These are phyloP conservation scores for Phoxinus dragarum DNA, from an alignment of 2,797 vertebrate species.

Conservation along the genomic window DNA sequence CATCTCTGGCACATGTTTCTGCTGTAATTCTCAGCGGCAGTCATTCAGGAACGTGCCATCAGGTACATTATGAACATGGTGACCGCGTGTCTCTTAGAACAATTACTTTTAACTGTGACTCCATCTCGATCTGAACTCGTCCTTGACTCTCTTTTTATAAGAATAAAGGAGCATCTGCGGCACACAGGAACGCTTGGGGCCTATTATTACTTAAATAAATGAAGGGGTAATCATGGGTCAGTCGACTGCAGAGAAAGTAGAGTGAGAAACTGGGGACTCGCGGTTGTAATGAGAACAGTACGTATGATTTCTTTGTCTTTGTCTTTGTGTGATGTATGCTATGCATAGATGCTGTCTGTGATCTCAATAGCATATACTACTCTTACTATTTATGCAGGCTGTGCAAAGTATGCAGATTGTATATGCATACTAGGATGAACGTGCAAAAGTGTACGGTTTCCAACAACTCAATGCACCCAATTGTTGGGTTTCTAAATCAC, in stretches of 20 bases:
- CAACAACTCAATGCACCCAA: background rate
- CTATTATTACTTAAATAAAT: conserved; percentile 78
- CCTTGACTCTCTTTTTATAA: conserved; percentile 72
- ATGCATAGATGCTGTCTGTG: background rate
- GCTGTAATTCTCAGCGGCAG: background rate
- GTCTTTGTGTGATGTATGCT: background rate
- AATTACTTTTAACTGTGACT: conserved; percentile 36
- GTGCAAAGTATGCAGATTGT: background rate
- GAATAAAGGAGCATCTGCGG: conserved; percentile 45
- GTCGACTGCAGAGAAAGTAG: conserved; percentile 67
- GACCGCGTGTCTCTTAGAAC: conserved; percentile 32
- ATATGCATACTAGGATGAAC: background rate
- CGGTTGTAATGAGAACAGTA: conserved; percentile 57
- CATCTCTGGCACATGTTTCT: background rate
- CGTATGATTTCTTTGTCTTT: conserved; percentile 65
- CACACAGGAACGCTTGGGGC: conserved; percentile 63
- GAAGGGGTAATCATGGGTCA: conserved; percentile 75
- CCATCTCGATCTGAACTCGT: conserved; percentile 50
- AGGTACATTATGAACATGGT: background rate
- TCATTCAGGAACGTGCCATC: background rate
- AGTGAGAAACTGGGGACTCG: conserved; percentile 48
- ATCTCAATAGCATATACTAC: background rate
- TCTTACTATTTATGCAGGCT: background rate
- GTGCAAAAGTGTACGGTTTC: background rate
- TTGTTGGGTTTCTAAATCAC: background rate